A percentile compares a stretch with the other conserved stretches of the same genome.
phyloP scores from a whole-genome alignment of 2,797 vertebrate genomes.

The Percopsis omiscomaycus region DNA sequence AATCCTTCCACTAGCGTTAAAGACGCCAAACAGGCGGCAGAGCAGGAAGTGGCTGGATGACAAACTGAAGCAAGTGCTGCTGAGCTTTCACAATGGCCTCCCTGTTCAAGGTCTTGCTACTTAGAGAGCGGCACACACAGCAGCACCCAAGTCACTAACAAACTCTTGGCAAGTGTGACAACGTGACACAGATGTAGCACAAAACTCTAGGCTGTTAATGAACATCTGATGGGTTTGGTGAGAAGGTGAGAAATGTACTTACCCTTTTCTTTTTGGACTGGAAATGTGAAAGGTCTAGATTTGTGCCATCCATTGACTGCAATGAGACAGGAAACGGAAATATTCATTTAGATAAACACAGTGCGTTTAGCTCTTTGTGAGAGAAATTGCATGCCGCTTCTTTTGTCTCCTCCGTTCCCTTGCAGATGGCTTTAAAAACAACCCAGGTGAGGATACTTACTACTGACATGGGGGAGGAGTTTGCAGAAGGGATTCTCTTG shows the following conservation, averaged over 20 bases:
- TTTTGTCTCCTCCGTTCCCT: too few relatives aligned
- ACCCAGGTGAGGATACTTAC: constrained; percentile 76
- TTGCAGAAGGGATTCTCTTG: constrained; percentile 89
- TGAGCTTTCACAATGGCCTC: constrained; percentile 39
- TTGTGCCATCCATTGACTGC: constrained; percentile 82
- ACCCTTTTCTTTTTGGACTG: constrained; percentile 87
- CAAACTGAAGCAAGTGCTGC: constrained; percentile 49
- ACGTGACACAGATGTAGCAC: too few relatives aligned
- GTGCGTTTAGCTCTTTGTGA: too few relatives aligned
- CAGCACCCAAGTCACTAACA: background rate
- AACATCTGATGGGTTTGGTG: background rate
- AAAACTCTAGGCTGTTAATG: background rate
- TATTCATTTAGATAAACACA: background rate
- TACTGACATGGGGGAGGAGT: constrained; percentile 79
- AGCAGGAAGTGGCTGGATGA: constrained; percentile 45
- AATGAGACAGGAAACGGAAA: constrained; percentile 14
- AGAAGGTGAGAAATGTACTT: constrained; percentile 44
- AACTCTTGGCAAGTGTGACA: too few relatives aligned
- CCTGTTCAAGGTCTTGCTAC: constrained; percentile 31
- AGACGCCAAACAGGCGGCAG: constrained; percentile 31
- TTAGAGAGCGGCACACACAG: constrained; percentile 3
- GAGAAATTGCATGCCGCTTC: background rate
- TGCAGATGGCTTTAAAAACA: too few relatives aligned
- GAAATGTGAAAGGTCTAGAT: constrained; percentile 72
- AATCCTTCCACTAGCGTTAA: constrained; percentile 22